Base-by-base conservation (phyloP, 2,888 invertebrate genomes). In the Cancer borealis region DNA sequence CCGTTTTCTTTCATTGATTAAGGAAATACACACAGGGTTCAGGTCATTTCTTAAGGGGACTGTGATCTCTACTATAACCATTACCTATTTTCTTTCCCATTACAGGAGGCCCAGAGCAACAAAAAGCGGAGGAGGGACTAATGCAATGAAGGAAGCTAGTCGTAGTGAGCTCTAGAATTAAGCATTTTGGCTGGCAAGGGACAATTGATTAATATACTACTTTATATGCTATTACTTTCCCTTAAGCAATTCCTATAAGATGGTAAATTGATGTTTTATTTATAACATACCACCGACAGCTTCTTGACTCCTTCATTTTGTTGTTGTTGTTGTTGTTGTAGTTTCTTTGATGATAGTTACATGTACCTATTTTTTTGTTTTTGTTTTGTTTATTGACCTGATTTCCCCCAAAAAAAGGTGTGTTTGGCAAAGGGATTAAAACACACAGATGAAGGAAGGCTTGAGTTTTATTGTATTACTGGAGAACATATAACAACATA, bases 101-200 rank as follows among this genome's bases (percentile, higher is more conserved):
- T 93, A 17, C 91, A 93, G 93, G 93, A 93, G 91, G 93, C 93
- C 46, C 93, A 93, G 93, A 93, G 91, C 90, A 49, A 84, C 46
- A 93, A 93, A 91, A 93, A 88, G 88, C 91, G 73, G 91, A 93
- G 88, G 91, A 91, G 66, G 54, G 93, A 93, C 91, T 87, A 93
- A 87, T 84, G 26, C 39, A 45, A 26, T 49, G 49, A 30, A 79
- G 54, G 10, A 14, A 26, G 79, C 46, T 91, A 45, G 60, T 79
- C 10, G 54, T 39, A 46, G 47, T 46, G 79, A 47, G 17, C 45
- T 45, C 45, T 91, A 91, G 91, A 3, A 10, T 66, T 91, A 91
- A 39, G 84, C 39, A 39, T 84, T 84, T 30, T 84, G 84, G 84
- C 84, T 14, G 84, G 14, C 84, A 84, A 84, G 84, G 84, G 84